Percentiles rank a stretch among this genome's conserved stretches.
These are phyloP conservation scores for Acrobasis repandana DNA, from an alignment of 2,888 invertebrate species.

Conservation along the genomic window DNA sequence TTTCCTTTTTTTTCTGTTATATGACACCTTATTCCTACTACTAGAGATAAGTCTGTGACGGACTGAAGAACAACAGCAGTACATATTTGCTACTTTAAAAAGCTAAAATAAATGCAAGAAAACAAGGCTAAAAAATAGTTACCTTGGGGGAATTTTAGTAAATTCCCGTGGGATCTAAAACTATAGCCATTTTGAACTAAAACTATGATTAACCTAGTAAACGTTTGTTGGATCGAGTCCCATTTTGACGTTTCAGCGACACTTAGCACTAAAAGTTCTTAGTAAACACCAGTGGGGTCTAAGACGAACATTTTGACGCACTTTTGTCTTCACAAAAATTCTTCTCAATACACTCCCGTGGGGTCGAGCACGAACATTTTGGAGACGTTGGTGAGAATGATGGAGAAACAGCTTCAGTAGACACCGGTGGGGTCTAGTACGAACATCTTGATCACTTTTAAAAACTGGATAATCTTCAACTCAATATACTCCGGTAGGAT, in stretches of 20 bases:
- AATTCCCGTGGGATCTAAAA: constrained; percentile 65
- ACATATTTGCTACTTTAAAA: constrained; percentile 48
- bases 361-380: constrained; percentile 33
- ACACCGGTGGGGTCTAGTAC: constrained; percentile 68
- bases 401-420: constrained; percentile 46
- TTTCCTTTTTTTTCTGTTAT: constrained; percentile 74
- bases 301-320: constrained; percentile 57
- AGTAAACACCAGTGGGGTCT: constrained; percentile 33
- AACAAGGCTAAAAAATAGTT: constrained; percentile 25
- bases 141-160: constrained; percentile 45
- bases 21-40: constrained; percentile 68
- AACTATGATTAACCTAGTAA: constrained; percentile 46
- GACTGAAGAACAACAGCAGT: constrained; percentile 48
- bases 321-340: constrained; percentile 36
- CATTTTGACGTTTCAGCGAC: constrained; percentile 36
- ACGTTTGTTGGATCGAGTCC: constrained; percentile 53
- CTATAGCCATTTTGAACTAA: constrained; percentile 45
- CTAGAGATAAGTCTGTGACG: constrained; percentile 69
- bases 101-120: constrained; percentile 26
- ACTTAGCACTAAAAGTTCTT: constrained; percentile 17
- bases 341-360: constrained; percentile 69
- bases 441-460: constrained; percentile 57
- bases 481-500: constrained; percentile 74
- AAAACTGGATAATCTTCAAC: constrained; percentile 28
- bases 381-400: background rate